Conservation (phyloP, 2,113 vertebrate genomes). For the Microcebus tavaratra region DNA sequence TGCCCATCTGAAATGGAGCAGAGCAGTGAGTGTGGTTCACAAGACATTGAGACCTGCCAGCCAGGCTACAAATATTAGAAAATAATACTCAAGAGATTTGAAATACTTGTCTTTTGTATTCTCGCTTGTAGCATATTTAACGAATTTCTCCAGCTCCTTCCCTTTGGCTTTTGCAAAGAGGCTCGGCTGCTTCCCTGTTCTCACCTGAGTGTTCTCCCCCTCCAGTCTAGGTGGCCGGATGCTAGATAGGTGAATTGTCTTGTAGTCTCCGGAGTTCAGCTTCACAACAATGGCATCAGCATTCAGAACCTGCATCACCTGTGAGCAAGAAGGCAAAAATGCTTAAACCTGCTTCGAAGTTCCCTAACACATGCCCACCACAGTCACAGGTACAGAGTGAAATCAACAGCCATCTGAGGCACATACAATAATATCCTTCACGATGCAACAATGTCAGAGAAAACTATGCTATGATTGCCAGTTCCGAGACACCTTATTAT, state of each 20-base stretch:
- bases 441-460: not conserved
- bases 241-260: constrained; percentile 97
- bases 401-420: not conserved
- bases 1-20: not conserved
- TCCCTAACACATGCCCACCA: not conserved
- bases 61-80: not conserved
- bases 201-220: constrained; percentile 89
- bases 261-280: constrained; percentile 94
- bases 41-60: not conserved
- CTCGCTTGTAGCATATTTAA: not conserved
- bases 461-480: not conserved
- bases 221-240: constrained; percentile 95
- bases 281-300: constrained; percentile 97
- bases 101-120: not conserved
- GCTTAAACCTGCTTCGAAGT: not conserved
- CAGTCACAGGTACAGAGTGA: not conserved
- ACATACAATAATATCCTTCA: not conserved
- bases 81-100: not conserved
- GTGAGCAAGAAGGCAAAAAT: not conserved
- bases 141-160: not conserved
- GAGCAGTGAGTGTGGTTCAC: not conserved
- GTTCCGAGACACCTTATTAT: not conserved
- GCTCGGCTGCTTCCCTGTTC: not conserved
- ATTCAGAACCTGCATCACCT: constrained; percentile 98
- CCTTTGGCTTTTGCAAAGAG: not conserved